These are phyloP conservation scores for Campoplex capitator DNA, from an alignment of 2,888 invertebrate genomes.

Conservation along the genomic window DNA sequence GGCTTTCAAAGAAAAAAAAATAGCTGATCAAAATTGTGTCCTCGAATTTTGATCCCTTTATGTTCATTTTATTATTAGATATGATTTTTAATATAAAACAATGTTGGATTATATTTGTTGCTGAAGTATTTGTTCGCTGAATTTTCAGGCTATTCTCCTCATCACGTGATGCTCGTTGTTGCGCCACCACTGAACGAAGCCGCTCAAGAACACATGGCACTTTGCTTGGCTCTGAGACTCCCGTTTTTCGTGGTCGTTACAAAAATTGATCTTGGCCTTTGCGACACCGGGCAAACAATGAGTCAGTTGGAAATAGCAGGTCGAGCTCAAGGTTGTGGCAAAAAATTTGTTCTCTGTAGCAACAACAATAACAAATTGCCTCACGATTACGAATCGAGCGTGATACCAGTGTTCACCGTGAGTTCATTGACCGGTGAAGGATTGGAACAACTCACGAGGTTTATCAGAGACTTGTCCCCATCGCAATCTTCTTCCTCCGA, in stretches of 20 bases:
- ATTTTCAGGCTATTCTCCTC: slow-evolving; percentile 92
- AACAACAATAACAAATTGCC: slow-evolving; percentile 68
- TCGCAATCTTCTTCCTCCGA: slow-evolving; percentile 77
- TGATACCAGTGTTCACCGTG: slow-evolving; percentile 93
- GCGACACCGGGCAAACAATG: slow-evolving; percentile 78
- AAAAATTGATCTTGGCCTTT: slow-evolving; percentile 94
- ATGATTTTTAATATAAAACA: background rate
- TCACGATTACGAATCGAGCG: slow-evolving; percentile 77
- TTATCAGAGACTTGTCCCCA: slow-evolving; percentile 92
- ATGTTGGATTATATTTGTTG: slow-evolving; percentile 17
- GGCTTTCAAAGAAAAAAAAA: slow-evolving; percentile 68
- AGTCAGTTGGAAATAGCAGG: slow-evolving; percentile 79
- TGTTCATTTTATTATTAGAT: slow-evolving; percentile 64
- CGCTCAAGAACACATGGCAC: slow-evolving; percentile 93
- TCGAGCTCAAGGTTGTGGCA: slow-evolving; percentile 79
- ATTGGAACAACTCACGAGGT: slow-evolving; percentile 92
- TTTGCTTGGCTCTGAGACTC: slow-evolving; percentile 92
- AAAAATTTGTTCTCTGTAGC: slow-evolving; percentile 77
- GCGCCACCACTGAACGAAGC: slow-evolving; percentile 82
- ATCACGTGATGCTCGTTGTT: slow-evolving; percentile 93
- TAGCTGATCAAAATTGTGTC: too few species aligned
- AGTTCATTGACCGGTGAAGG: slow-evolving; percentile 96
- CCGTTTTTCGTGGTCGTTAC: slow-evolving; percentile 98
- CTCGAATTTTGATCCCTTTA: slow-evolving; percentile 75
- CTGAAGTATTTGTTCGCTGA: background rate